Conservation (phyloP, 2,888 invertebrate genomes). For the Cinara cedri region DNA sequence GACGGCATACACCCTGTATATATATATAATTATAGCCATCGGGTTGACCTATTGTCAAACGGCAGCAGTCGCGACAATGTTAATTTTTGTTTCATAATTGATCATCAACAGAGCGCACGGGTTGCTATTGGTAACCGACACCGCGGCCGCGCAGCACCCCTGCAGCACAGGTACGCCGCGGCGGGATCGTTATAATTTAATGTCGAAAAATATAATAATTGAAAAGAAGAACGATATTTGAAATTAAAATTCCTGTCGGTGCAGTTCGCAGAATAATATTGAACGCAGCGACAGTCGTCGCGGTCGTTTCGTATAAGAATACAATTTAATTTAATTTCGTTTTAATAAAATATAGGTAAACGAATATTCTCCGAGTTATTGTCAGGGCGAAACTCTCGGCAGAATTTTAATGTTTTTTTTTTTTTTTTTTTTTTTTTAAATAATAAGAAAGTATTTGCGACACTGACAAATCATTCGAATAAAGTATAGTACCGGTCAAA, state of each 20-base stretch:
- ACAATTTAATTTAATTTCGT: slow-evolving; percentile 1
- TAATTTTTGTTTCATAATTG: slow-evolving; percentile 32
- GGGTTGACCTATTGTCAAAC: slow-evolving; percentile 10
- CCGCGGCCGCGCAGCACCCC: not conserved
- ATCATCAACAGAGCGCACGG: not conserved
- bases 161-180: not conserved
- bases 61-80: not conserved
- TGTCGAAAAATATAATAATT: slow-evolving; percentile 17
- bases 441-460: no score
- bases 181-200: slow-evolving; percentile 13
- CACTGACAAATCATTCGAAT: no score
- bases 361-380: slow-evolving; percentile 24
- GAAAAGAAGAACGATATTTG: slow-evolving; percentile 4
- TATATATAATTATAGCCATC: not conserved
- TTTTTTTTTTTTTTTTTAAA: no score
- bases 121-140: slow-evolving; percentile 37
- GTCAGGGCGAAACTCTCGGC: slow-evolving; percentile 9
- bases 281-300: not conserved
- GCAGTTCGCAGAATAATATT: not conserved
- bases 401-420: no score
- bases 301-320: not conserved
- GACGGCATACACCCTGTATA: no score
- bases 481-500: no score
- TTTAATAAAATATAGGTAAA: slow-evolving; percentile 23
- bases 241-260: not conserved